Percentiles rank a stretch among this genome's conserved stretches.
Conservation (phyloP, 1,140 invertebrate species). For the Wiebesia pumilae region DNA sequence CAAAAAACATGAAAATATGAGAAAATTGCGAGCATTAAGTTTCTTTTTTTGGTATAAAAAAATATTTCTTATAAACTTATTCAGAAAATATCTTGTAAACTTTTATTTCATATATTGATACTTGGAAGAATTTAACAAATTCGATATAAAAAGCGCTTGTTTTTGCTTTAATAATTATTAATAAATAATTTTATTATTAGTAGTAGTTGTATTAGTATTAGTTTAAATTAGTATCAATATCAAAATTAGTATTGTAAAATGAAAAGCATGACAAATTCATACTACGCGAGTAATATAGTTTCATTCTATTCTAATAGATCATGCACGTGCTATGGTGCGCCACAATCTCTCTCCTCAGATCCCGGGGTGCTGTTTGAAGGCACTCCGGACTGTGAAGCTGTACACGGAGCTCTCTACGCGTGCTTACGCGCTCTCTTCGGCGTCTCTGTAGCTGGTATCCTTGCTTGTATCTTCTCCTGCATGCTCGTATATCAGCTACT, state of each 20-base stretch:
- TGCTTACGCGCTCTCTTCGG: constrained; percentile 91
- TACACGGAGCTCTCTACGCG: constrained; percentile 89
- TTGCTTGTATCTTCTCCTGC: constrained; percentile 92
- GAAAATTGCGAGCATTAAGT: too few relatives aligned
- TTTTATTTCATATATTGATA: too few relatives aligned
- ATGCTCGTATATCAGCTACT: constrained; percentile 93
- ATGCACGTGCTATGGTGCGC: constrained; percentile 71
- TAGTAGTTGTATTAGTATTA: too few relatives aligned
- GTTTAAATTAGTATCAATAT: not conserved
- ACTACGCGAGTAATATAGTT: not conserved
- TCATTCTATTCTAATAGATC: constrained; percentile 59
- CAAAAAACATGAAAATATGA: too few relatives aligned
- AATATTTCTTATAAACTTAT: too few relatives aligned
- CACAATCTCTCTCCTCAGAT: constrained; percentile 64
- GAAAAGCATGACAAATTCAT: not conserved
- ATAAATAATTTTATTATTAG: too few relatives aligned
- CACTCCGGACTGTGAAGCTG: constrained; percentile 89
- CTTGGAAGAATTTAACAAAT: too few relatives aligned
- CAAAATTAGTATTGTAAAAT: not conserved
- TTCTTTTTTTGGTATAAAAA: too few relatives aligned
- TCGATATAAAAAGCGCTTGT: too few relatives aligned
- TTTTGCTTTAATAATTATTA: too few relatives aligned
- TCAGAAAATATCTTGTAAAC: too few relatives aligned
- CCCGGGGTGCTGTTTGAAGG: constrained; percentile 83
- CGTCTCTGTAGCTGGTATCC: constrained; percentile 89